A percentile compares a stretch with the other conserved stretches of the same genome.
phyloP scores from a whole-genome alignment of 2,797 vertebrate species.

The Cyprinella venusta region DNA sequence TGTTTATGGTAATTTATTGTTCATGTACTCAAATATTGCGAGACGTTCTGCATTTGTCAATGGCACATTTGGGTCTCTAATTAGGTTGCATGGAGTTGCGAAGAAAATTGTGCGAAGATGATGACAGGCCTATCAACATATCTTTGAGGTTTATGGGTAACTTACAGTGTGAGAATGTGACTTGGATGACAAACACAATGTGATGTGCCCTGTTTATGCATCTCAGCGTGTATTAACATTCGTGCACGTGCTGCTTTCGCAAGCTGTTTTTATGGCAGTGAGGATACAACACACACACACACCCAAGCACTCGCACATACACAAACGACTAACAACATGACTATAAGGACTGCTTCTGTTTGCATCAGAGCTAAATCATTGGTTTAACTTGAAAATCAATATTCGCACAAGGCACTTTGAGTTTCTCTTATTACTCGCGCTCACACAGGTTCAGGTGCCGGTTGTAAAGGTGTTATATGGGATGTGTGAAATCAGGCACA shows the following conservation, averaged over 20 bases:
- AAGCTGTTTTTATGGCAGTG: constrained; percentile 56
- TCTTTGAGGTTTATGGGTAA: constrained; percentile 70
- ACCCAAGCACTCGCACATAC: constrained; percentile 35
- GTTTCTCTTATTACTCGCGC: background rate
- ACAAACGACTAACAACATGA: constrained; percentile 46
- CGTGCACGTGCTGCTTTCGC: constrained; percentile 37
- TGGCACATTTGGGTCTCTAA: constrained; percentile 78
- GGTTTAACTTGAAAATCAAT: constrained; percentile 7
- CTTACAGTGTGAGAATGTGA: constrained; percentile 66
- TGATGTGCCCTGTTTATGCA: constrained; percentile 59
- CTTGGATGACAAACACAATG: constrained; percentile 69
- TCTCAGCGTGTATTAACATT: constrained; percentile 51
- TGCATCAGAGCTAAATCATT: constrained; percentile 9
- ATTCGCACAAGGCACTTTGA: background rate
- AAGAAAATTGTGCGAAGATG: constrained; percentile 75
- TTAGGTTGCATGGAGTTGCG: constrained; percentile 73
- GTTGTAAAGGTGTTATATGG: constrained; percentile 58
- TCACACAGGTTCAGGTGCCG: constrained; percentile 41
- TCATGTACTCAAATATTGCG: constrained; percentile 82
- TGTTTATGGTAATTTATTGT: constrained; percentile 84
- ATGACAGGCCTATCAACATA: constrained; percentile 82
- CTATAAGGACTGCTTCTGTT: constrained; percentile 34
- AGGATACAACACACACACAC: constrained; percentile 29
- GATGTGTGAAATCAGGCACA: constrained; percentile 48
- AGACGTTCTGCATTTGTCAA: constrained; percentile 70